Evolutionary conservation across 2,797 vertebrate species (phyloP), one percentile per base, ranked within the genome.

Genomic region (Girardinus metallicus): DNA sequence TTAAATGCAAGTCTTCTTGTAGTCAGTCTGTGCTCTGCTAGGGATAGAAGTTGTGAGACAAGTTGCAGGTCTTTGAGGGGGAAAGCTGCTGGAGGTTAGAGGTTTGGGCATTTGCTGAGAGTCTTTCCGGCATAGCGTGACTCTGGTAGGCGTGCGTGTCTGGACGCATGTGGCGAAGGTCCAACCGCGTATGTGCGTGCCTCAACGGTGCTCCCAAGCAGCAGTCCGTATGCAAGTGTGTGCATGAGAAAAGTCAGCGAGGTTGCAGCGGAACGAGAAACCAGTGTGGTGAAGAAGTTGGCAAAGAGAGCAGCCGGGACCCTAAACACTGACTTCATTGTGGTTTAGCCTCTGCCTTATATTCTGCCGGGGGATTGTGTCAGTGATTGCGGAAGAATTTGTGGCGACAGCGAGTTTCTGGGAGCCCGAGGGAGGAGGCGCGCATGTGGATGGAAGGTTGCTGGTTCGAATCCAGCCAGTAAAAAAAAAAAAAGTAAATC

Each of bases 261-360:
- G 91, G 88, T 89, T 91, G 85, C 83, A 62, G 80, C 84, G 92
- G 93, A 93, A 94, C 92, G 93, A 86, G 84, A 93, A 90, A 87
- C 86, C 87, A 87, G 86, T 87, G 93, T 80, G 92, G 89, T 79
- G 89, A 88, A 80, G 87, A 86, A 87, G 91, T 86, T 91, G 91
- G 93, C 88, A 90, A 26, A 81, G 77, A 77, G 31, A 62, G 80
- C 87, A 83, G 83, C 79, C 46, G 73, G 86, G 90, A 53, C 49
- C 92, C 89, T 91, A 91, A 93, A 93, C 93, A 93, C 89, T 91
- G 91, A 93, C 93, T 94, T 92, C 92, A 93, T 92, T 93, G 94
- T 92, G 92, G 93, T 91, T 90, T 87, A 88, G 90, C 90, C 80
- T 91, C 86, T 88, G 91, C 90, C 93, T 92, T 87, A 88, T 88